These are phyloP conservation scores for Cryptocephalus primarius DNA, from an alignment of 2,888 invertebrate genomes.

Conservation along the genomic window DNA sequence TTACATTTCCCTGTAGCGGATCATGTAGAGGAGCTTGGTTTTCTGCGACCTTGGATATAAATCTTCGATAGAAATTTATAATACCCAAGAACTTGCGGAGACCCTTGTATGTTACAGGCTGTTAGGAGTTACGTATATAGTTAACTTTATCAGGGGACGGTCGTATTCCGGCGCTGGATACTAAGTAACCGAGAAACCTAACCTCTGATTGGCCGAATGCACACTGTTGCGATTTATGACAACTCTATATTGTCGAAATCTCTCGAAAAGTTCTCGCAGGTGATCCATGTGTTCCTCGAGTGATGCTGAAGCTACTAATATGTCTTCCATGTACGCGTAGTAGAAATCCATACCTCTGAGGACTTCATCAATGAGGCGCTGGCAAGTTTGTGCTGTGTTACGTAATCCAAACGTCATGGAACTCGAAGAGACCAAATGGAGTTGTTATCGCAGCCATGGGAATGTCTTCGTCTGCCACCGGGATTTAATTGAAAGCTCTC, in stretches of 20 bases:
- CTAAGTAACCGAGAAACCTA: not conserved
- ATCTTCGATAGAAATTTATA: not conserved
- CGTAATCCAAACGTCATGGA: not conserved
- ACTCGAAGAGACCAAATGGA: not conserved
- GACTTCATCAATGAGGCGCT: too few relatives aligned
- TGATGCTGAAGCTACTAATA: not conserved
- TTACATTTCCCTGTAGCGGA: too few relatives aligned
- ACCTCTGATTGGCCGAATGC: too few relatives aligned
- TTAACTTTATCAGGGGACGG: not conserved
- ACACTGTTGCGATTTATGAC: not conserved
- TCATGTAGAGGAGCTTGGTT: not conserved
- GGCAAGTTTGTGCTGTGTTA: not conserved
- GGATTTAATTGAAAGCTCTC: not conserved
- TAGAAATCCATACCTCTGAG: too few relatives aligned
- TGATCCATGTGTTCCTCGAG: not conserved
- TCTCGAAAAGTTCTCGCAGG: not conserved
- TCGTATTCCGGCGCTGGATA: not conserved
- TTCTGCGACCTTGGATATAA: not conserved
- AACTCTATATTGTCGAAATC: not conserved
- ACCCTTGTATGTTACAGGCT: not conserved
- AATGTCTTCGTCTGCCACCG: too few relatives aligned
- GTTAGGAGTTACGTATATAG: not conserved
- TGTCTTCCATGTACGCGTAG: not conserved
- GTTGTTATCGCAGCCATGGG: not conserved
- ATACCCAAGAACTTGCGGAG: not conserved